Evolutionary conservation across 2,888 invertebrate genomes (phyloP).

Genomic region (Lithophane ornitopus): DNA sequence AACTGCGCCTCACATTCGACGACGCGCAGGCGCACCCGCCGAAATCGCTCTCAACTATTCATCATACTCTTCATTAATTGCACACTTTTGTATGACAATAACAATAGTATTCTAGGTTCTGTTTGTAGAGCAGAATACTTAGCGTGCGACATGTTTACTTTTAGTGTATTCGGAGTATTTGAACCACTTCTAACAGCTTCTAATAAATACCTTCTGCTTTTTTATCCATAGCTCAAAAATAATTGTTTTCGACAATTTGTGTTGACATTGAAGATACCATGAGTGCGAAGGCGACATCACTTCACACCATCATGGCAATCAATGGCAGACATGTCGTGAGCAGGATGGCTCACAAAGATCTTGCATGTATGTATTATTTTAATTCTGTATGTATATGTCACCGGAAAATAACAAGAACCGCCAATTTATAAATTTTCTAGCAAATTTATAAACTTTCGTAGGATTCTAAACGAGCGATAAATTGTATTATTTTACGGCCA

Average conservation of each 20-base stretch:
- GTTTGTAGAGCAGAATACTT: conserved; percentile 4
- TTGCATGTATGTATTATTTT: too few species aligned
- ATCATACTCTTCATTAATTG: conserved; percentile 38
- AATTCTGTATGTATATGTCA: too few species aligned
- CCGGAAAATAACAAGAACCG: too few species aligned
- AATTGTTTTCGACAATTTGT: neutral
- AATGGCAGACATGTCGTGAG: too few species aligned
- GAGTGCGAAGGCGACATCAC: conserved; percentile 2
- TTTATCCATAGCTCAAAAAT: neutral
- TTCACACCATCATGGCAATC: conserved; percentile 3
- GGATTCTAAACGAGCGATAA: too few species aligned
- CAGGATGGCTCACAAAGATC: too few species aligned
- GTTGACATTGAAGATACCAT: conserved; percentile 4
- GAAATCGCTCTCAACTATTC: conserved; percentile 50
- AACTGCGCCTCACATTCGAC: conserved; percentile 34
- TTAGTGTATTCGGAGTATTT: neutral
- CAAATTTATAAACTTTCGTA: too few species aligned
- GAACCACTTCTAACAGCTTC: neutral
- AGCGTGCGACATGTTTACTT: neutral
- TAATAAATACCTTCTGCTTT: neutral
- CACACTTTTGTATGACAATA: conserved; percentile 23
- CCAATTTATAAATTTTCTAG: too few species aligned
- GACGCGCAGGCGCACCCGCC: conserved; percentile 40
- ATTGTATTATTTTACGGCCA: too few species aligned
- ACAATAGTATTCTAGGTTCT: conserved; percentile 19